Evolutionary conservation across 2,113 vertebrate species (phyloP).

Genomic region (Nycticryphes semicollaris): DNA sequence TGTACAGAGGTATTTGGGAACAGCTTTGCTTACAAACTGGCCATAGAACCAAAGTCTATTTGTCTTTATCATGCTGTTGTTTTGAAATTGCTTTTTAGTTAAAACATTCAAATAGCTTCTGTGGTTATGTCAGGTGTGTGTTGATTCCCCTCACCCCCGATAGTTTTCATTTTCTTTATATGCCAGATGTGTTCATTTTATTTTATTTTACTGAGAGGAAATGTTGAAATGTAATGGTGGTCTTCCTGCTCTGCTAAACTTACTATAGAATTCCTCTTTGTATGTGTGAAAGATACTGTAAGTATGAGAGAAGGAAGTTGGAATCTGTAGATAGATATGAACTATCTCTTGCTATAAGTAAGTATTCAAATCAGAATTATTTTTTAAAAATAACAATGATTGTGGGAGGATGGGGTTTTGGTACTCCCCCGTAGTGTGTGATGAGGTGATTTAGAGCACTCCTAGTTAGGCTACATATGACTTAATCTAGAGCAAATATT

Average conservation of each 20-base stretch:
- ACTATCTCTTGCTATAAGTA: not conserved
- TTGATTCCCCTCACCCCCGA: not conserved
- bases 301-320: not conserved
- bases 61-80: not conserved
- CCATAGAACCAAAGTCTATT: not conserved
- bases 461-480: not conserved
- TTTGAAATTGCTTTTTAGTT: not conserved
- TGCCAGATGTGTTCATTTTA: not conserved
- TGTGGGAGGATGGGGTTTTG: not conserved
- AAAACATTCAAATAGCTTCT: not conserved
- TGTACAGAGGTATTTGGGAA: not conserved
- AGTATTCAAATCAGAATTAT: not conserved
- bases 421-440: not conserved
- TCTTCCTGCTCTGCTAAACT: not conserved
- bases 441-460: not conserved
- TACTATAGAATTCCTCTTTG: not conserved
- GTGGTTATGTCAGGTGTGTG: not conserved
- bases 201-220: not conserved
- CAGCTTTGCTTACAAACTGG: not conserved
- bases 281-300: not conserved
- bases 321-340: not conserved
- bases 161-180: not conserved
- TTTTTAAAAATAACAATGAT: not conserved
- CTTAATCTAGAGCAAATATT: not conserved
- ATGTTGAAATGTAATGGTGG: not conserved